Evolutionary conservation across 2,888 invertebrate genomes (phyloP).

Genomic region (Zaprionus lineosus): DNA sequence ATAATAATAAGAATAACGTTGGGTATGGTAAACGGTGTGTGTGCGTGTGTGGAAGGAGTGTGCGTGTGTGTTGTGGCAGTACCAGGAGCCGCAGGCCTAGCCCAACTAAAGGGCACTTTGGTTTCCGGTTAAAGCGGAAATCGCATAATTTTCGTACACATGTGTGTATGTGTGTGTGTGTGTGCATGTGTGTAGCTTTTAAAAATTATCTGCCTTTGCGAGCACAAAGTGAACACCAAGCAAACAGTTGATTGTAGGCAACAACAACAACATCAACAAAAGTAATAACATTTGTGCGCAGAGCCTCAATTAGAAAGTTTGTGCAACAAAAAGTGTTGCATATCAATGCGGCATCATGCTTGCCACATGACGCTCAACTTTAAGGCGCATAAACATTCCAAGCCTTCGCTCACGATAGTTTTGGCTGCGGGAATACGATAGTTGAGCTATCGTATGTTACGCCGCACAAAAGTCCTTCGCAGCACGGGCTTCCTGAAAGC

Average conservation of each 20-base stretch:
- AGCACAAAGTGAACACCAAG: constrained; percentile 35
- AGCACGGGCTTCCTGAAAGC: too few relatives aligned
- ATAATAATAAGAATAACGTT: constrained; percentile 55
- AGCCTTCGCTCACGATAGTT: too few relatives aligned
- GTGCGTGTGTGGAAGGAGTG: constrained; percentile 1
- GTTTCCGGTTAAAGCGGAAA: constrained; percentile 56
- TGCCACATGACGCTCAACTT: too few relatives aligned
- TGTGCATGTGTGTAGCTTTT: constrained; percentile 24
- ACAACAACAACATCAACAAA: too few relatives aligned
- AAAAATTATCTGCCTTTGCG: constrained; percentile 36
- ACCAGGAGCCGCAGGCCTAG: background rate
- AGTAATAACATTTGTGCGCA: too few relatives aligned
- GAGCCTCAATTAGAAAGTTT: too few relatives aligned
- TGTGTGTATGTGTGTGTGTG: constrained; percentile 22
- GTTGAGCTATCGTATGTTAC: too few relatives aligned
- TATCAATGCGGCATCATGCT: too few relatives aligned
- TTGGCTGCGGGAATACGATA: too few relatives aligned
- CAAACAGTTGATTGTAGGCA: constrained; percentile 49
- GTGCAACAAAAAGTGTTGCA: background rate
- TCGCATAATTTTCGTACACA: constrained; percentile 41
- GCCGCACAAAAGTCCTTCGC: too few relatives aligned
- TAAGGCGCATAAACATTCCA: too few relatives aligned
- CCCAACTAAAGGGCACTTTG: constrained; percentile 20
- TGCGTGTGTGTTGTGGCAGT: background rate
- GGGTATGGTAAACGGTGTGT: constrained; percentile 10